These are phyloP conservation scores for Erpobdella octoculata DNA, from an alignment of 2,888 invertebrate species.

Conservation along the genomic window DNA sequence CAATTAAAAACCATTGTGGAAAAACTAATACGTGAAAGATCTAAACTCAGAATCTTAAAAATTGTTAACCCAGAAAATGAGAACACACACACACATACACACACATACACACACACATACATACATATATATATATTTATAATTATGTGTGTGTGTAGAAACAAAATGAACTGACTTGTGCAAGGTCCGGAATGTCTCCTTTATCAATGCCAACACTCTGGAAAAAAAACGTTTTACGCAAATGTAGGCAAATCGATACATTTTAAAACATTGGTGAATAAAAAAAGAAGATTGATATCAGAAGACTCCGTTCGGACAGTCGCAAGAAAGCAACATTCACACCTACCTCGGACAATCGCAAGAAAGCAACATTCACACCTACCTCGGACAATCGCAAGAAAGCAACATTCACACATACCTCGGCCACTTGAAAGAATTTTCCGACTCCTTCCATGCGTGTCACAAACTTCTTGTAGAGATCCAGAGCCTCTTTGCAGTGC, in stretches of 20 bases:
- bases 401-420: constrained; percentile 47
- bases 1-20: too few species aligned
- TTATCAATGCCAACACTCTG: constrained; percentile 85
- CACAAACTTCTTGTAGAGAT: constrained; percentile 95
- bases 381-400: not conserved
- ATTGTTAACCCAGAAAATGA: too few species aligned
- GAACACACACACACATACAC: too few species aligned
- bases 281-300: not conserved
- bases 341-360: not conserved
- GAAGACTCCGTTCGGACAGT: not conserved
- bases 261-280: not conserved
- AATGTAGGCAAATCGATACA: not conserved
- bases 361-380: not conserved
- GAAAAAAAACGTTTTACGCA: not conserved
- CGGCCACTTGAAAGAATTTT: constrained; percentile 78
- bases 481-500: constrained; percentile 91
- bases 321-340: not conserved
- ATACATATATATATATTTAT: too few species aligned
- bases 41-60: too few species aligned
- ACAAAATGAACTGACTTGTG: too few species aligned
- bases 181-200: constrained; percentile 89
- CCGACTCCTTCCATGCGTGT: constrained; percentile 96
- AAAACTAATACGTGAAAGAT: too few species aligned
- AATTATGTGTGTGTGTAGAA: too few species aligned
- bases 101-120: too few species aligned